Evolutionary conservation across 2,888 invertebrate genomes (phyloP).

Genomic region (Thera obeliscata): DNA sequence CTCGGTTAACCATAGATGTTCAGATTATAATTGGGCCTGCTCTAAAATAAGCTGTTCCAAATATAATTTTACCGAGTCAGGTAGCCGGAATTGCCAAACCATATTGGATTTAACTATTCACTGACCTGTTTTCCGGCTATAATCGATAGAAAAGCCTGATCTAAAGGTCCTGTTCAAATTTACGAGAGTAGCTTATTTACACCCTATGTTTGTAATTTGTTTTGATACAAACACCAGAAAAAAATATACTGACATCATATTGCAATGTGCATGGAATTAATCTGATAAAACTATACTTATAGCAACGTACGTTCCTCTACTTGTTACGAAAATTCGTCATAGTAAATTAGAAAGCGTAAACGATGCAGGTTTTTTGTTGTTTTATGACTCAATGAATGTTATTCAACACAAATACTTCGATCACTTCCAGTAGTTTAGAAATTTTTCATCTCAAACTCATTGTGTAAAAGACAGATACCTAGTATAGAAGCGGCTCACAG

Average conservation of each 20-base stretch:
- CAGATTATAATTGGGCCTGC: no score
- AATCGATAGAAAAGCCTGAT: no score
- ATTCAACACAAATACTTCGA: constrained; percentile 31
- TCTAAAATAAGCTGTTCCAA: no score
- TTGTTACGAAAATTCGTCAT: constrained; percentile 72
- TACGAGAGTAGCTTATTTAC: background rate
- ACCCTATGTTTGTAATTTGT: background rate
- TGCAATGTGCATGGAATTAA: constrained; percentile 49
- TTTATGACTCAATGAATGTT: constrained; percentile 37
- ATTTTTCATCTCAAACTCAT: constrained; percentile 20
- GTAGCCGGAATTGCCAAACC: no score
- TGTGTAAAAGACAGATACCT: constrained; percentile 6
- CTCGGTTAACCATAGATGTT: no score
- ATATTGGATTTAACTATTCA: no score
- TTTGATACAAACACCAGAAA: background rate
- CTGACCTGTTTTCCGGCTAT: no score
- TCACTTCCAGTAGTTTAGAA: constrained; percentile 17
- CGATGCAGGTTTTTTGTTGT: constrained; percentile 46
- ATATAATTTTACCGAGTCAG: no score
- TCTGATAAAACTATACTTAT: constrained; percentile 48
- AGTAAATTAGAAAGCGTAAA: constrained; percentile 79
- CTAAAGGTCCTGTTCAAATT: no score
- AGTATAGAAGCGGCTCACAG: constrained; percentile 27
- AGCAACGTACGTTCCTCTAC: constrained; percentile 42
- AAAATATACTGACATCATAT: constrained; percentile 6